Evolutionary conservation across 2,888 invertebrate genomes (phyloP).

Genomic region (Hypomecis atomaria): DNA sequence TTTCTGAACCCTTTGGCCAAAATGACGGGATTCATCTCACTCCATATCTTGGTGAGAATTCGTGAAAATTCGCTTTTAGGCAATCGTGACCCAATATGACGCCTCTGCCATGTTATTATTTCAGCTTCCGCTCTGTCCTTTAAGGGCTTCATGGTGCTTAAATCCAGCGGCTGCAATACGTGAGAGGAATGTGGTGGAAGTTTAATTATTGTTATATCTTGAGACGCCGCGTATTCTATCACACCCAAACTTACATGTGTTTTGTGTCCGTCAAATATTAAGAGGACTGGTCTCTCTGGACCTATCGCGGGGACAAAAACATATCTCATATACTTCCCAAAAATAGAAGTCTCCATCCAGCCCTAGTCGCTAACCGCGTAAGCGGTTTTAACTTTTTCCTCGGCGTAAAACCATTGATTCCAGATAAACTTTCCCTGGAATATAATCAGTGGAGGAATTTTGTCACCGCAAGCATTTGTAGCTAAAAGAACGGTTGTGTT

Average conservation of each 20-base stretch:
- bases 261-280: not conserved
- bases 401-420: not conserved
- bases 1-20: too few relatives aligned
- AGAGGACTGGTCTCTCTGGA: not conserved
- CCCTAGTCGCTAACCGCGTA: constrained; percentile 3
- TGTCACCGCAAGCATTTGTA: not conserved
- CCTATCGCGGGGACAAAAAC: not conserved
- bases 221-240: not conserved
- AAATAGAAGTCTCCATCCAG: constrained; percentile 2
- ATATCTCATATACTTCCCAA: not conserved
- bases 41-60: too few relatives aligned
- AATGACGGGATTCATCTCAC: too few relatives aligned
- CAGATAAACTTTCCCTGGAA: constrained; percentile 6
- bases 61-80: too few relatives aligned
- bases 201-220: not conserved
- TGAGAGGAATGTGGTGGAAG: too few relatives aligned
- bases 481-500: constrained; percentile 2
- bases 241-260: not conserved
- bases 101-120: too few relatives aligned
- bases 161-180: too few relatives aligned
- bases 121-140: too few relatives aligned
- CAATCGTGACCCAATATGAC: too few relatives aligned
- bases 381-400: not conserved
- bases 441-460: not conserved
- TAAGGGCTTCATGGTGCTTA: too few relatives aligned